Evolutionary conservation across 2,888 invertebrate species (phyloP).

Genomic region (Rutpela maculata): DNA sequence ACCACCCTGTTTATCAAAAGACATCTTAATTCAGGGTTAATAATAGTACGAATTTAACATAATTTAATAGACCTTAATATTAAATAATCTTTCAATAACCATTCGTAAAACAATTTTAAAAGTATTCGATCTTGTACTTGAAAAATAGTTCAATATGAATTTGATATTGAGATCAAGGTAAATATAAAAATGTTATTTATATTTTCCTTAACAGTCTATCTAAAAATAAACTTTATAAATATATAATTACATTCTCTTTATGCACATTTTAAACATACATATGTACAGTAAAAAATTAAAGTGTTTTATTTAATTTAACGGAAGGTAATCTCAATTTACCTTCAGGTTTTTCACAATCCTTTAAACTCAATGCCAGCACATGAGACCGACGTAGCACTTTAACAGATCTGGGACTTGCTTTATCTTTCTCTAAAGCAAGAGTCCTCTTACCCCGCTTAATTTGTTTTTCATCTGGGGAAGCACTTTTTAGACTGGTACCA

Average conservation of each 20-base stretch:
- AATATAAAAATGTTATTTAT: slow-evolving; percentile 35
- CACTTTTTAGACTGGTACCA: slow-evolving; percentile 49
- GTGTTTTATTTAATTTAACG: slow-evolving; percentile 63
- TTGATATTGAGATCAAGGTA: slow-evolving; percentile 51
- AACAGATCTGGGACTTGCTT: slow-evolving; percentile 68
- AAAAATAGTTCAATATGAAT: slow-evolving; percentile 38
- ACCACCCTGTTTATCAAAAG: slow-evolving; percentile 37
- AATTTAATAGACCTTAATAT: slow-evolving; percentile 9
- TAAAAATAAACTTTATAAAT: slow-evolving; percentile 40
- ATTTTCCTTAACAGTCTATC: slow-evolving; percentile 43
- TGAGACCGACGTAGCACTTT: slow-evolving; percentile 69
- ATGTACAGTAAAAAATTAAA: slow-evolving; percentile 52
- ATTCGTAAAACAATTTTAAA: slow-evolving; percentile 33
- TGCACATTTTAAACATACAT: slow-evolving; percentile 40
- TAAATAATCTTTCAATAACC: slow-evolving; percentile 22
- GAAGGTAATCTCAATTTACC: slow-evolving; percentile 62
- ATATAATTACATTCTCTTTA: slow-evolving; percentile 41
- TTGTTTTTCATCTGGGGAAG: slow-evolving; percentile 57
- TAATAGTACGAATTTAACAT: slow-evolving; percentile 30
- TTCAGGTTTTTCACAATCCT: slow-evolving; percentile 57
- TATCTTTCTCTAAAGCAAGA: slow-evolving; percentile 69
- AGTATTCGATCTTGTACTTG: slow-evolving; percentile 36
- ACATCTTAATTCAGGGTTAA: slow-evolving; percentile 21
- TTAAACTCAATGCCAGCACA: slow-evolving; percentile 56
- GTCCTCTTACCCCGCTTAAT: slow-evolving; percentile 70